A percentile compares a stretch with the other conserved stretches of the same genome.
Conservation (phyloP, 1,140 invertebrate genomes). For the Drosophila sproati region DNA sequence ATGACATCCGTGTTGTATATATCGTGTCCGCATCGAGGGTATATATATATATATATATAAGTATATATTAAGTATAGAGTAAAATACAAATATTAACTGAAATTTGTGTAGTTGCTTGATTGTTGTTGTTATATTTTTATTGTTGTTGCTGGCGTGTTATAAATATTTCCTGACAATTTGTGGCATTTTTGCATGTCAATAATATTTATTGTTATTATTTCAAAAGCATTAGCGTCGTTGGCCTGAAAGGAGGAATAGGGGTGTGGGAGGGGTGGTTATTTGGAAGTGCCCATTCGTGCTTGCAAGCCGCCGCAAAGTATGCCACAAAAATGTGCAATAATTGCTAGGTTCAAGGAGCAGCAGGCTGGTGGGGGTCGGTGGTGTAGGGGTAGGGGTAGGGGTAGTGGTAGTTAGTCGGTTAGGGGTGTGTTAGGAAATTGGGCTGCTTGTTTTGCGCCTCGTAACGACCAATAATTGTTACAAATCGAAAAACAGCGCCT, state of each 20-base stretch:
- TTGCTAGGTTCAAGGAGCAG: conserved; percentile 9
- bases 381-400: not conserved
- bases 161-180: conserved; percentile 53
- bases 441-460: conserved; percentile 38
- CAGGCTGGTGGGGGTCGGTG: not conserved
- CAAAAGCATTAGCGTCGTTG: conserved; percentile 38
- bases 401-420: not conserved
- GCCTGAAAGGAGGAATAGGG: too few species aligned
- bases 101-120: conserved; percentile 4
- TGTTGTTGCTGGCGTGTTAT: conserved; percentile 24
- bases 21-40: conserved; percentile 1
- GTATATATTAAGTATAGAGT: not conserved
- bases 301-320: conserved; percentile 32
- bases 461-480: conserved; percentile 61
- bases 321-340: conserved; percentile 49
- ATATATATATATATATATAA: not conserved
- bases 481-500: conserved; percentile 54
- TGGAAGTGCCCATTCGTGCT: conserved; percentile 22
- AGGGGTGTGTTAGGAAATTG: conserved; percentile 14
- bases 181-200: conserved; percentile 57
- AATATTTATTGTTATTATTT: conserved; percentile 61
- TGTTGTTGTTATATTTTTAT: not conserved
- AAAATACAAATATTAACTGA: conserved; percentile 34
- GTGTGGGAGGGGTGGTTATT: not conserved
- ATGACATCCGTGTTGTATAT: not conserved